Evolutionary conservation across 2,888 invertebrate genomes (phyloP).

Genomic region (Galerucella pusilla): DNA sequence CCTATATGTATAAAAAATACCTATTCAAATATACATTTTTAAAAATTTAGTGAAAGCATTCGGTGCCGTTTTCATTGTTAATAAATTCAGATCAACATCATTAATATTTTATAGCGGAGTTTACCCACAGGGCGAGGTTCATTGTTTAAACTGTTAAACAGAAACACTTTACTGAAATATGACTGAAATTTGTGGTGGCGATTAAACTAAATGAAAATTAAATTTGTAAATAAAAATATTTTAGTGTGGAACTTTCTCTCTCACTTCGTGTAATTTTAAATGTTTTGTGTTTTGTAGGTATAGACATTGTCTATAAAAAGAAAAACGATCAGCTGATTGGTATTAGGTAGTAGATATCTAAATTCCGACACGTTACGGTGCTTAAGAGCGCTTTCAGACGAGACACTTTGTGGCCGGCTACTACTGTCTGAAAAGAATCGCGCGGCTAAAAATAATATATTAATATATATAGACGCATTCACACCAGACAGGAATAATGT

Average conservation of each 20-base stretch:
- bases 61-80: background rate
- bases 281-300: background rate
- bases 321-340: background rate
- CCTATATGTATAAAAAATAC: background rate
- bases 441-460: no score
- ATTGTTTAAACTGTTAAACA: slow-evolving; percentile 11
- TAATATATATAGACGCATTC: no score
- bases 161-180: no score
- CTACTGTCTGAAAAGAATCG: no score
- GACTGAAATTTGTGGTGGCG: background rate
- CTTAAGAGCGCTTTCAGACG: no score
- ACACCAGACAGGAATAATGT: no score
- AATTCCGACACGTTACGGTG: background rate
- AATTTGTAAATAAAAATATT: slow-evolving; percentile 23
- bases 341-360: background rate
- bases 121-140: slow-evolving; percentile 14
- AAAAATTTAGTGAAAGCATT: slow-evolving; percentile 1
- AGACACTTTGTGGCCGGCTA: no score
- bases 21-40: background rate
- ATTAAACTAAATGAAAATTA: slow-evolving; percentile 5
- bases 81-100: slow-evolving; percentile 6
- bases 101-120: slow-evolving; percentile 9
- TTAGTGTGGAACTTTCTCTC: slow-evolving; percentile 24
- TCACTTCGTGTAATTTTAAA: slow-evolving; percentile 9
- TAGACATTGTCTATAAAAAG: no score